Base-by-base conservation (phyloP, 2,888 invertebrate genomes). In the Cerastoderma edule region DNA sequence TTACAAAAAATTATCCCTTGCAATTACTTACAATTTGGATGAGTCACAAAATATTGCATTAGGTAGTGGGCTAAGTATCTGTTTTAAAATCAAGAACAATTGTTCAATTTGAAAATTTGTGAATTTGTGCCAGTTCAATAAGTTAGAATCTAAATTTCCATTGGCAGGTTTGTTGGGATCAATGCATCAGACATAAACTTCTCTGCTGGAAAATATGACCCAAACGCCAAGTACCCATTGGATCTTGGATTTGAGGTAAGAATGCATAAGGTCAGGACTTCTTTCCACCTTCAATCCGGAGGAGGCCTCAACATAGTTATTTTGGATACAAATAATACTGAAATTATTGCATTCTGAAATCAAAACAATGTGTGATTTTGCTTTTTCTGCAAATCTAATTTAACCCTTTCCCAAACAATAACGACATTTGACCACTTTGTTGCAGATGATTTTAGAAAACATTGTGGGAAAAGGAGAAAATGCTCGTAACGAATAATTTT, bases 151-250 rank as follows among this genome's bases (percentile, higher is more conserved):
- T 39, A 13, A 16, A 8, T 39, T 8, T 13, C 39, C n/a, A n/a
- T 63, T 80, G 83, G 16, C 76, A 91, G 90, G 67, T 91, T 76
- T 88, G 88, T 90, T n/a, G 91, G 91, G n/a, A 89, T 92, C 24
- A 92, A 92, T 88, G 92, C 92, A 13, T 90, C 92, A 28, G 92
- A 92, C 66, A 87, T 92, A 22, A 92, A 92, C 72, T 89, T 87
- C 65, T 86, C 91, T 10, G 90, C 92, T 63, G 92, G 91, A 16
- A 84, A 88, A 72, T 91, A 91, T 85, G 88, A 89, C 65, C 82
- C 87, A 5, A 78, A 73, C 10, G 76, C 82, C 0, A 85, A 87
- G 54, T 81, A 68, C 65, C 91, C 91, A 6, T 86, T 91, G 72
- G 89, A 89, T 67, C 75, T 82, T 67, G 91, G 91, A 30, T 90